Evolutionary conservation across 64 coral and sea anemone genomes (phyloP), one percentile per base, ranked within the genome.

Genomic region (Catalaphyllia jardinei): DNA sequence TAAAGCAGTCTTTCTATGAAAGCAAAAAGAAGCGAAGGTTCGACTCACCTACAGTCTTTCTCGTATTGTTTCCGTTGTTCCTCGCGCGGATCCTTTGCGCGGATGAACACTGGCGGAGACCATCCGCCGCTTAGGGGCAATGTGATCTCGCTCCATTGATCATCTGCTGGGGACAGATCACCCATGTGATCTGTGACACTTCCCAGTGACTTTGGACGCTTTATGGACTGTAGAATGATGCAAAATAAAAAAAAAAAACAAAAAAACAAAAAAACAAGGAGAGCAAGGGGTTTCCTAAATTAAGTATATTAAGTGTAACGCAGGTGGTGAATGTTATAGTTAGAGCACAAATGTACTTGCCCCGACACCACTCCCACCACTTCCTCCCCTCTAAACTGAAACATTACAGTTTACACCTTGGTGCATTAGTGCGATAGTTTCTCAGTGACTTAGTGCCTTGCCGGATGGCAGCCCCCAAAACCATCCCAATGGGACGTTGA

Each of bases 71-170:
- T 95, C 31, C 91, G 75, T n/a, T 90, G 75, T 74, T 98, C 96
- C 35, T 98, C 96, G 0, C 60, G 61, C 2, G 90, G 77, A 83
- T 94, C 89, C 42, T 94, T 94, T 64, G 83, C 74, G 72, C 92
- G 83, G 59, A 98, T 98, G 46, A 98, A 91, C 61, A 91, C 90
- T 6, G 93, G 93, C 22, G 93, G 94, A 13, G 94, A 93, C 91
- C 87, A 96, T 46, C 87, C 79, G 65, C 93, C 94, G 90, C 85
- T 85, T 28, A 84, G 71, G 24, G 93, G 96, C 61, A 98, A 84
- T 22, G 89, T 38, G 8, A 95, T 87, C 46, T 94, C 96, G 42
- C 82, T 92, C 87, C 88, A 89, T 12, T 31, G 69, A 4, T 67
- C 76, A 22, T 82, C 91, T 67, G 74, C 63, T 15, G 88, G 52